phyloP scores from a whole-genome alignment of 2,888 invertebrate genomes.

The Alcis repandata region DNA sequence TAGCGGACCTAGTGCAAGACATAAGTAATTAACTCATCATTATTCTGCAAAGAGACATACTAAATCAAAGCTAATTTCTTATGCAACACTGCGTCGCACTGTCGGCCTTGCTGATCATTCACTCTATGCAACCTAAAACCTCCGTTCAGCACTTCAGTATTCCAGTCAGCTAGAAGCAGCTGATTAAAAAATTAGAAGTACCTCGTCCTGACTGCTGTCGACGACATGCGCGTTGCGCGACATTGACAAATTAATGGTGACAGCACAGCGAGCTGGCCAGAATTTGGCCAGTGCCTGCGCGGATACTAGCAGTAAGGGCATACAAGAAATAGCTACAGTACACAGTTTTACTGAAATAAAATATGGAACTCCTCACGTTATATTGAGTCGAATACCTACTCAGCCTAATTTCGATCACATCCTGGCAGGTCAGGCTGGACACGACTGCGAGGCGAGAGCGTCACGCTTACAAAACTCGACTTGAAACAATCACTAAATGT shows the following conservation, averaged over 20 bases:
- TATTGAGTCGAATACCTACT: too few species aligned
- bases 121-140: conserved; percentile 26
- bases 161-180: conserved; percentile 59
- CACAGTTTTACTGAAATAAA: too few species aligned
- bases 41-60: conserved; percentile 6
- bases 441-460: too few species aligned
- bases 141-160: conserved; percentile 44
- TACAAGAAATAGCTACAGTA: neutral
- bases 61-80: conserved; percentile 12
- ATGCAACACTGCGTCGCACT: conserved; percentile 5
- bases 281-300: conserved; percentile 39
- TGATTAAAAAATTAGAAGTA: conserved; percentile 62
- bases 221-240: conserved; percentile 54
- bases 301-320: conserved; percentile 15
- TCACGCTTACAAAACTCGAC: too few species aligned
- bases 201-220: conserved; percentile 43
- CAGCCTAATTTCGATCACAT: too few species aligned
- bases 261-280: conserved; percentile 41
- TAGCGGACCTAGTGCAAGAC: too few species aligned
- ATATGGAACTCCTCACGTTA: too few species aligned
- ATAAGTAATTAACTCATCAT: neutral
- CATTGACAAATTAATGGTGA: conserved; percentile 74
- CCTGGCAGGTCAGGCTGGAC: too few species aligned
- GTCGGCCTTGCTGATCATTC: conserved; percentile 11
- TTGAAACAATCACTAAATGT: too few species aligned